Evolutionary conservation across 2,113 vertebrate species (phyloP).

Genomic region (Balaeniceps rex): DNA sequence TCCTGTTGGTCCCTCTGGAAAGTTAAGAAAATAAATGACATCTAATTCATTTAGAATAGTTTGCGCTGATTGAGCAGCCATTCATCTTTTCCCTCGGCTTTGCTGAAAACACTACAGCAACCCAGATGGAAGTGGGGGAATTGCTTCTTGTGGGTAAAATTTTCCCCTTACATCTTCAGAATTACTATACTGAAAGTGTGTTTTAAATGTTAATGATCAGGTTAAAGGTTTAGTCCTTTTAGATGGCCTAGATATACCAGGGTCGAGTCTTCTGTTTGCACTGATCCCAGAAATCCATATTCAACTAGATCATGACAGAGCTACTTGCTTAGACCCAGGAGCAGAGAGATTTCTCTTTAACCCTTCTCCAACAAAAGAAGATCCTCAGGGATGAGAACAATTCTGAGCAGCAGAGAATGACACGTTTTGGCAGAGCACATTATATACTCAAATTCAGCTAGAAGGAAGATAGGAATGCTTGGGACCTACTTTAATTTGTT

Average conservation of each 20-base stretch:
- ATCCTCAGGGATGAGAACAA: neutral
- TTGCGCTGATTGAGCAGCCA: neutral
- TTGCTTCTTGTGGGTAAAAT: neutral
- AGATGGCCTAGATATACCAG: neutral
- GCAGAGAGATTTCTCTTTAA: neutral
- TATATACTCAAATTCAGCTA: neutral
- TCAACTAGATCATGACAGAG: neutral
- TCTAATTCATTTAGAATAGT: neutral
- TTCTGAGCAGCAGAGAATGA: neutral
- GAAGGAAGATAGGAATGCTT: neutral
- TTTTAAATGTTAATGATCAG: neutral
- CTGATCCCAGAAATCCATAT: neutral
- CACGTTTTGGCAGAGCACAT: neutral
- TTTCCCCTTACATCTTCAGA: neutral
- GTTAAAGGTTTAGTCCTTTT: neutral
- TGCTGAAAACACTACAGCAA: neutral
- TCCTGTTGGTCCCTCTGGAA: neutral
- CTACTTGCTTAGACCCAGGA: neutral
- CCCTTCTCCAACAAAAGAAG: neutral
- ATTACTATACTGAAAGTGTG: neutral
- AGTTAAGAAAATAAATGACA: neutral
- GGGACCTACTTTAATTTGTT: neutral
- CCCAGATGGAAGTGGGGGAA: neutral
- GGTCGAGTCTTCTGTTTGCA: neutral
- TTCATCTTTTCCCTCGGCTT: neutral